Conservation (phyloP, 64 coral and sea anemone genomes). For the Orbicella faveolata region DNA sequence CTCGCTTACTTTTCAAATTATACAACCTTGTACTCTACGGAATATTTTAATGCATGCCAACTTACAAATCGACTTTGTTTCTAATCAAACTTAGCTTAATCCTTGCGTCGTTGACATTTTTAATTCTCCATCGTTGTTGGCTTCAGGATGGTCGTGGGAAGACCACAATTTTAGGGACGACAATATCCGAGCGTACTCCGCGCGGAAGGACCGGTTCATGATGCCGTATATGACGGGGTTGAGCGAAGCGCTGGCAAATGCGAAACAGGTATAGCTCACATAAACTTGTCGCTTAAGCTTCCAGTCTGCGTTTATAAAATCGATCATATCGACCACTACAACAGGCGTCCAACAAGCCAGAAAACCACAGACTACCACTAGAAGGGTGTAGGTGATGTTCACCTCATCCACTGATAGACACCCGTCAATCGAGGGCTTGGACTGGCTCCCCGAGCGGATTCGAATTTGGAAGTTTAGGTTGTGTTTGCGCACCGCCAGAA, state of each 20-base stretch:
- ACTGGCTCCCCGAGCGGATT: neutral
- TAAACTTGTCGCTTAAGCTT: slow-evolving; percentile 19
- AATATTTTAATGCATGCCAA: too few species aligned
- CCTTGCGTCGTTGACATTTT: neutral
- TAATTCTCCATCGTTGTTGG: neutral
- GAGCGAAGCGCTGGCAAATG: slow-evolving; percentile 28
- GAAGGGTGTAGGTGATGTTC: slow-evolving; percentile 18
- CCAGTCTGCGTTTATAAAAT: slow-evolving; percentile 39
- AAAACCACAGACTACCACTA: slow-evolving; percentile 34
- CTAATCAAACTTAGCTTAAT: neutral
- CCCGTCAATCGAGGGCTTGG: neutral
- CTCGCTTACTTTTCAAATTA: too few species aligned
- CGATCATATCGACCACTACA: slow-evolving; percentile 32
- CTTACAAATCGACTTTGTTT: too few species aligned
- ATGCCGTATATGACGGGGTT: slow-evolving; percentile 54
- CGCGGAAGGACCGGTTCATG: slow-evolving; percentile 37
- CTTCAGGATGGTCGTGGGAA: neutral
- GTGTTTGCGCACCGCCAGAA: slow-evolving; percentile 32
- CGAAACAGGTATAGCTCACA: slow-evolving; percentile 48
- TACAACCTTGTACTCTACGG: too few species aligned
- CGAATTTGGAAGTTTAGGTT: neutral
- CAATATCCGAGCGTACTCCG: slow-evolving; percentile 33
- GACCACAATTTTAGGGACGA: slow-evolving; percentile 9
- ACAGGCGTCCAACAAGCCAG: slow-evolving; percentile 51
- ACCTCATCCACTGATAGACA: slow-evolving; percentile 37